Evolutionary conservation across 2,797 vertebrate species (phyloP), one percentile per base, ranked within the genome.

Genomic region (Chelmon rostratus): DNA sequence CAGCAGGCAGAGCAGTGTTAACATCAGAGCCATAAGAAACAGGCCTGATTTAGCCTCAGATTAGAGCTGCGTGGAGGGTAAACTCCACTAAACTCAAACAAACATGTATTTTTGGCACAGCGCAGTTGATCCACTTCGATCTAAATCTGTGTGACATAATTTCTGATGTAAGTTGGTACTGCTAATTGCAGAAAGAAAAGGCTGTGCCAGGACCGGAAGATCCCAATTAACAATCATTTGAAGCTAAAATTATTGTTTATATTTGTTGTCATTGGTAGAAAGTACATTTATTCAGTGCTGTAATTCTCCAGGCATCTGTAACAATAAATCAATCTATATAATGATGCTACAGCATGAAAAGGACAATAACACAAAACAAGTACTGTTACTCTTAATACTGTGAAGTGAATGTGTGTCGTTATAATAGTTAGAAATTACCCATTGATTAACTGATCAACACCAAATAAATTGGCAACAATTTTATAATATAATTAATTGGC

Each of bases 141-240:
- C 64, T 65, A 79, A 83, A 82, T 79, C 84, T 56, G 62, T 42
- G 78, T 85, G 83, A 85, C 81, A 77, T 89, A 0, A 82, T 74
- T 83, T 83, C 38, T 73, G 58, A 85, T 83, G 85, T 73, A 76
- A 81, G n/a, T 23, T 33, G 21, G 16, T 31, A 25, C 13, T 56
- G 64, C 57, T 70, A n/a, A 65, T 87, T 71, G 53, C 73, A 46
- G 66, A 67, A 84, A 76, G 21, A 54, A 63, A 40, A 28, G 49
- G 64, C 52, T 67, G 42, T 37, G 42, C 49, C 42, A 23, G 66
- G 52, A 35, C 66, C 49, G 19, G 10, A 56, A 23, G 4, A 11
- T 3, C 19, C 47, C 1, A 56, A 1, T 65, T 56, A 25, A 58
- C 4, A 31, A 40, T 68, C 4, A n/a, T 37, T 28, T 47, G 1